Percentiles rank a stretch among this genome's conserved stretches.
phyloP scores from a whole-genome alignment of 2,888 invertebrate genomes.

The Torymus texanus region DNA sequence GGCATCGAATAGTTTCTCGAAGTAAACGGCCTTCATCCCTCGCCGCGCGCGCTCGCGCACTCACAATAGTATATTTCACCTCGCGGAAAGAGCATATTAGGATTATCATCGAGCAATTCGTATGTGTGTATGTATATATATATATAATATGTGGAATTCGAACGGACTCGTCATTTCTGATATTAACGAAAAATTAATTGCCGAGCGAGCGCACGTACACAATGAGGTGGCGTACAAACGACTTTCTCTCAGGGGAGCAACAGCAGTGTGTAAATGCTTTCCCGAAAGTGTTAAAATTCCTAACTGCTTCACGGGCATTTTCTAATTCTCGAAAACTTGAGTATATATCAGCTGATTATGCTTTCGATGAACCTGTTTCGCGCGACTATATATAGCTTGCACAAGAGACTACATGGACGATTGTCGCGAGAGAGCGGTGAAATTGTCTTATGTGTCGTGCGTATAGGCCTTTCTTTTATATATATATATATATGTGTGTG shows the following conservation, averaged over 20 bases:
- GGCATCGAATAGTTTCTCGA: background rate
- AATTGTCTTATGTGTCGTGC: too few relatives aligned
- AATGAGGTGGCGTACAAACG: too few relatives aligned
- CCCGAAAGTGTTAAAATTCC: constrained; percentile 24
- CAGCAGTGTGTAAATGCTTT: constrained; percentile 5
- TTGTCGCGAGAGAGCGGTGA: too few relatives aligned
- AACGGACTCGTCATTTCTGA: background rate
- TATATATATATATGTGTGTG: too few relatives aligned
- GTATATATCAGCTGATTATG: constrained; percentile 12
- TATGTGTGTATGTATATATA: too few relatives aligned
- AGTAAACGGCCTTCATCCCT: constrained; percentile 28
- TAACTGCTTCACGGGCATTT: constrained; percentile 12
- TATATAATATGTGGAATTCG: background rate
- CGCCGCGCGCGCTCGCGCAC: background rate
- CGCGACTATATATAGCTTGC: too few relatives aligned
- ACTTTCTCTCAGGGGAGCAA: constrained; percentile 16
- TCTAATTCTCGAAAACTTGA: constrained; percentile 23
- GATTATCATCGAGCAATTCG: too few relatives aligned
- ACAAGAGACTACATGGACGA: background rate
- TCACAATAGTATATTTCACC: too few relatives aligned
- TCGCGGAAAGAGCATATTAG: too few relatives aligned
- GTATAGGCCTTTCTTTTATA: too few relatives aligned
- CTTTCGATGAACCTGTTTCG: constrained; percentile 1
- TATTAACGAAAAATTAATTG: too few relatives aligned
- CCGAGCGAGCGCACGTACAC: too few relatives aligned